A percentile compares a stretch with the other conserved stretches of the same genome.
These are phyloP conservation scores for Ctenopoma kingsleyae DNA, from an alignment of 2,797 vertebrate species.

Conservation along the genomic window DNA sequence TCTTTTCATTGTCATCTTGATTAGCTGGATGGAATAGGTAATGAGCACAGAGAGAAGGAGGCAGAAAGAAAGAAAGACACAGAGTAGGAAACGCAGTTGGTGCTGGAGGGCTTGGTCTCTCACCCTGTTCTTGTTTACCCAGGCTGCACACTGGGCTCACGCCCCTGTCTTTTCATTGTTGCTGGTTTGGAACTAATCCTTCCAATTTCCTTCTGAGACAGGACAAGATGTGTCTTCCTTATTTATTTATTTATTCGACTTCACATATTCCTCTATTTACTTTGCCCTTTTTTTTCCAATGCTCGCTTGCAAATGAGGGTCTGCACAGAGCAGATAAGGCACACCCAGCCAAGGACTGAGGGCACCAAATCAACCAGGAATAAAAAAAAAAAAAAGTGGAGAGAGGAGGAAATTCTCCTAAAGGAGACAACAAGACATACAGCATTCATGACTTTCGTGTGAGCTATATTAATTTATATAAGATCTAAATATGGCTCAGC, in stretches of 20 bases:
- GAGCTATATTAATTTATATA: conserved; percentile 50
- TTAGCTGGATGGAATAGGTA: conserved; percentile 66
- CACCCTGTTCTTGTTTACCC: conserved; percentile 75
- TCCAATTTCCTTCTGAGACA: conserved; percentile 83
- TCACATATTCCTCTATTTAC: conserved; percentile 84
- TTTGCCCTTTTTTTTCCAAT: conserved; percentile 48
- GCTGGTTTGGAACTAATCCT: conserved; percentile 87
- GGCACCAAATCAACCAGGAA: conserved; percentile 80
- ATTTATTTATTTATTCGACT: conserved; percentile 83
- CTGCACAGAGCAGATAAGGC: conserved; percentile 84
- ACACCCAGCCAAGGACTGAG: conserved; percentile 80
- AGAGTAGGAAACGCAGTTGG: conserved; percentile 27
- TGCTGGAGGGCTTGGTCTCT: conserved; percentile 63
- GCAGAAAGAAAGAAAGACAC: conserved; percentile 5
- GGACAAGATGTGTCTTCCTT: conserved; percentile 82
- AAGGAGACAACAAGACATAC: conserved; percentile 67
- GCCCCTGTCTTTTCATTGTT: conserved; percentile 82
- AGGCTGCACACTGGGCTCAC: conserved; percentile 75
- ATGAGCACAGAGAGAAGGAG: conserved; percentile 51
- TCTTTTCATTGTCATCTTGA: conserved; percentile 76
- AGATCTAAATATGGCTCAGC: conserved; percentile 54
- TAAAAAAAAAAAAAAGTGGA: conserved; percentile 52
- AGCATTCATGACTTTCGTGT: conserved; percentile 30
- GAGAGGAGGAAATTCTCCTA: conserved; percentile 59
- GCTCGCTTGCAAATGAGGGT: conserved; percentile 85